phyloP scores from a whole-genome alignment of 2,797 vertebrate genomes.

The Tokudaia muenninki region DNA sequence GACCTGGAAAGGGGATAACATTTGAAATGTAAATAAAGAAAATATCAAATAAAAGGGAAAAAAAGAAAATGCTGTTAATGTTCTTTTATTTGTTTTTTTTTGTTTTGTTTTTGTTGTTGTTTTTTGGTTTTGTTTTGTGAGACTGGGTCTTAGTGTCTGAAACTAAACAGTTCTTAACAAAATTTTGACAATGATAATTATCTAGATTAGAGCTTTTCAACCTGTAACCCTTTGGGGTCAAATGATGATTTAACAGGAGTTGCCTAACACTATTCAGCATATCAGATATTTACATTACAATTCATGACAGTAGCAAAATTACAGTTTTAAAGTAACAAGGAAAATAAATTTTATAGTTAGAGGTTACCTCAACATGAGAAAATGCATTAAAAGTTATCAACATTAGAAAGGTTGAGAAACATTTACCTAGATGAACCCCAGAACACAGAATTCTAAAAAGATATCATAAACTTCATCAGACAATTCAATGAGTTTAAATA shows the following conservation, averaged over 20 bases:
- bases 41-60: too few relatives aligned
- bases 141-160: neutral
- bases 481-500: neutral
- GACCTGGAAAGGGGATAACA: too few relatives aligned
- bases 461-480: neutral
- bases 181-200: neutral
- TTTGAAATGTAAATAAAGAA: too few relatives aligned
- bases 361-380: neutral
- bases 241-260: neutral
- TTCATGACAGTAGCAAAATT: neutral
- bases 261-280: neutral
- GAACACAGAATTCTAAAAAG: neutral
- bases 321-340: neutral
- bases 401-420: neutral
- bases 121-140: neutral
- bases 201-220: neutral
- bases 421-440: neutral
- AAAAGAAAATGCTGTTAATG: neutral
- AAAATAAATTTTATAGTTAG: neutral
- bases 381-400: neutral
- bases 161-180: neutral
- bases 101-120: neutral
- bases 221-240: neutral
- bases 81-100: neutral
- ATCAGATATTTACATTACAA: neutral